Evolutionary conservation across 2,797 vertebrate species (phyloP).

Genomic region (Premnoplex brunnescens): DNA sequence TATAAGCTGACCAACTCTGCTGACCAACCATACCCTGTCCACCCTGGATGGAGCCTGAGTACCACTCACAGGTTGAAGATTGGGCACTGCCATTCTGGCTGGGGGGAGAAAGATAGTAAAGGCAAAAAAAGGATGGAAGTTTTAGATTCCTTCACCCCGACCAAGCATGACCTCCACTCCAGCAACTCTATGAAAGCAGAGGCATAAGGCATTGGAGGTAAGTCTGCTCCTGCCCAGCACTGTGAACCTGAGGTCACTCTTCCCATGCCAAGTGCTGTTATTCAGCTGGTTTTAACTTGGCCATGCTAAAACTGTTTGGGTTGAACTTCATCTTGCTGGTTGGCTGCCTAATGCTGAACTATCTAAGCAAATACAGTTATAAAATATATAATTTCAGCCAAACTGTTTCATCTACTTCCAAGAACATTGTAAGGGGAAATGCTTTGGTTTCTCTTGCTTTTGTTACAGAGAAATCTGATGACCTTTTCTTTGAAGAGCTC

Average conservation of each 20-base stretch:
- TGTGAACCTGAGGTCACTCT: background rate
- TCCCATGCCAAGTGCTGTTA: fast-evolving
- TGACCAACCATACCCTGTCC: background rate
- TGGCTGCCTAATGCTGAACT: conserved; percentile 3
- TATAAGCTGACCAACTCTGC: background rate
- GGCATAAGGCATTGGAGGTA: background rate
- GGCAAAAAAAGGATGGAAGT: background rate
- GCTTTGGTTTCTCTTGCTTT: conserved; percentile 48
- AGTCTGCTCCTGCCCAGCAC: fast-evolving
- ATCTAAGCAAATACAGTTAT: conserved; percentile 44
- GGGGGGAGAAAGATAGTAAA: background rate
- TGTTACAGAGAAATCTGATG: conserved; percentile 55
- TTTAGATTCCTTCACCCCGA: background rate
- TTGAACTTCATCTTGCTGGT: background rate
- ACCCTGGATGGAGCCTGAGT: background rate
- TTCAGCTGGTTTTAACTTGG: conserved; percentile 15
- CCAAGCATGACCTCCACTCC: background rate
- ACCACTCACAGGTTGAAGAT: background rate
- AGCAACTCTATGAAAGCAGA: background rate
- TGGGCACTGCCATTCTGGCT: background rate
- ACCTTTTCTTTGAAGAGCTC: conserved; percentile 60
- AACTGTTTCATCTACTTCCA: conserved; percentile 52
- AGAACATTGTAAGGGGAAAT: conserved; percentile 46
- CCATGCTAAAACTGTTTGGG: background rate
- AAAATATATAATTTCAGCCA: conserved; percentile 52